phyloP scores from a whole-genome alignment of 2,888 invertebrate species.

The Phaedon cochleariae region DNA sequence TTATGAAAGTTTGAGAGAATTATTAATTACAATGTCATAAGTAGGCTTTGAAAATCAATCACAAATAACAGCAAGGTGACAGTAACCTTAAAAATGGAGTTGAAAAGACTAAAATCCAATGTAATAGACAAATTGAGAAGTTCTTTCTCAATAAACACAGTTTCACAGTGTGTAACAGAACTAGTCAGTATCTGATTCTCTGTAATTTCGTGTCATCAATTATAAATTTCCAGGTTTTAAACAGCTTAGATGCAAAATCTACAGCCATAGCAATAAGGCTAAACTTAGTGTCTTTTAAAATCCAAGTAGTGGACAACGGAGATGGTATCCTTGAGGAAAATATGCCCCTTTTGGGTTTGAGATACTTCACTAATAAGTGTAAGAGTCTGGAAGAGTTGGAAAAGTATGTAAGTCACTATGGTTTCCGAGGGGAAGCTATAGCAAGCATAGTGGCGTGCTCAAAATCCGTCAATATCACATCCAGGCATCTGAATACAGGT shows the following conservation, averaged over 20 bases:
- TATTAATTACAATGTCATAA: too few species aligned
- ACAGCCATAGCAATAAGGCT: constrained; percentile 76
- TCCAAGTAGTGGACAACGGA: constrained; percentile 84
- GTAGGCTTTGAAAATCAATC: constrained; percentile 5
- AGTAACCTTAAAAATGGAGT: constrained; percentile 49
- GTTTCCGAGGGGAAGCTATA: constrained; percentile 75
- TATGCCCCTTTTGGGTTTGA: constrained; percentile 68
- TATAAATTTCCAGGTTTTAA: constrained; percentile 68
- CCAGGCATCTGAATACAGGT: constrained; percentile 61
- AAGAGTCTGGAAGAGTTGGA: constrained; percentile 65
- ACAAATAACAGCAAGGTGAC: too few species aligned
- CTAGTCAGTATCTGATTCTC: constrained; percentile 62
- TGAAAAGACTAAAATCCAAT: constrained; percentile 55
- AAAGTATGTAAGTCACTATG: constrained; percentile 67
- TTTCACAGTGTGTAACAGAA: constrained; percentile 71
- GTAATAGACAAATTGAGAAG: constrained; percentile 68
- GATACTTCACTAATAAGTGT: constrained; percentile 74
- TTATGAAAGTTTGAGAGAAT: neutral
- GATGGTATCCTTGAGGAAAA: constrained; percentile 69
- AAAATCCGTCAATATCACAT: constrained; percentile 68
- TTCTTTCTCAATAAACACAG: constrained; percentile 66
- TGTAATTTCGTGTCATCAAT: neutral
- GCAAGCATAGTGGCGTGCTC: constrained; percentile 68
- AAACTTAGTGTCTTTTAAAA: constrained; percentile 66
- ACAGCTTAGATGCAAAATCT: constrained; percentile 76